Evolutionary conservation across 2,888 invertebrate species (phyloP), one percentile per base, ranked within the genome.

Genomic region (Cyrtodaria siliqua): DNA sequence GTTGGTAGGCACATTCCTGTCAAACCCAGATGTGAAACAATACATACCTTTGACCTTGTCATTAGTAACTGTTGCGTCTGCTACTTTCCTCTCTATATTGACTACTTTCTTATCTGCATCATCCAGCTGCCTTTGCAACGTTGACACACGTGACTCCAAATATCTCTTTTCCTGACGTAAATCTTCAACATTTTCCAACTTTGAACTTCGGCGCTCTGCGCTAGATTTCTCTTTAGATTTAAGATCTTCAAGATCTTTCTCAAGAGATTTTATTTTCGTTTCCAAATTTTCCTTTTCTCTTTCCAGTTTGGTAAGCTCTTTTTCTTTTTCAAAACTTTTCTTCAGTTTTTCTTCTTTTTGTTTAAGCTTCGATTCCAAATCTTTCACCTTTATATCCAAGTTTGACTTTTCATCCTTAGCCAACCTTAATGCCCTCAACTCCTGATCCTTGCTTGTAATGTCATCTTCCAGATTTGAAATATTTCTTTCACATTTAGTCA

Each of bases 231-330:
- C 76, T 50, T 73, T 79, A 18, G 62, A 18, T 63, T 89, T 80
- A 38, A 88, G 64, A 44, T 85, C 84, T 16, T 80, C 69, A 24
- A 88, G 29, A 57, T 80, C 75, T 57, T 80, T 82, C 70, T 91
- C 94, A n/a, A 94, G 88, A 20, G 91, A 92, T 20, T 93, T 92
- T 68, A 89, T 73, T 57, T 87, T 86, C 18, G 85, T 83, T 57
- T 89, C 89, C 55, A 88, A 63, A 93, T 94, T 79, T 92, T 93
- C 53, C 84, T 94, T 94, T 16, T 93, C 93, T 38, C 92, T 90
- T 42, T 91, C 82, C 49, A 92, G 40, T 62, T 69, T 75, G 20
- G 57, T 56, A 16, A 78, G 38, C 29, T 73, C 64, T 29, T 68
- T 73, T 60, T 83, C 80, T 14, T 75, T 76, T 49, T 82, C 78